Percentiles rank a stretch among this genome's conserved stretches.
Evolutionary conservation across 2,888 invertebrate species (phyloP).

Genomic region (Acronicta aceris): DNA sequence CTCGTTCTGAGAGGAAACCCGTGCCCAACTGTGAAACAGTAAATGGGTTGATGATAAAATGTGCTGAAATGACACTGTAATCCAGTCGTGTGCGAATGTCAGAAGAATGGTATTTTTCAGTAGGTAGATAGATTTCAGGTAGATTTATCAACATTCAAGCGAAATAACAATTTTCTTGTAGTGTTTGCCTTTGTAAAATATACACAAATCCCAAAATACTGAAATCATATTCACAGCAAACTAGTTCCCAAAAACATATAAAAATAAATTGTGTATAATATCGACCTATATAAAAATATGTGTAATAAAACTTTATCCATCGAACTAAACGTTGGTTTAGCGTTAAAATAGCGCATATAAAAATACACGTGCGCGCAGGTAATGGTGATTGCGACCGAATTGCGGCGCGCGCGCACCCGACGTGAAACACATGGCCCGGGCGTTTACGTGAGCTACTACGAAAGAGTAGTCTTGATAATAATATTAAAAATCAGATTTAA

Average conservation of each 20-base stretch:
- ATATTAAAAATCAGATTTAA: background rate
- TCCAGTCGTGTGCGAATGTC: too few species aligned
- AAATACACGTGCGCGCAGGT: conserved; percentile 80
- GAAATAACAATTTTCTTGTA: too few species aligned
- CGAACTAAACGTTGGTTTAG: conserved; percentile 57
- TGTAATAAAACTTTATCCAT: conserved; percentile 67
- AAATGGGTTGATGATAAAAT: too few species aligned
- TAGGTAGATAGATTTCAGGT: too few species aligned
- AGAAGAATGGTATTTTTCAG: too few species aligned
- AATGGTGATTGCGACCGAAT: conserved; percentile 81
- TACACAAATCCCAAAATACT: conserved; percentile 21
- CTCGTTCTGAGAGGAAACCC: too few species aligned
- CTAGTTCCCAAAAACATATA: conserved; percentile 45
- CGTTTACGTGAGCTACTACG: conserved; percentile 60
- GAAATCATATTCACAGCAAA: conserved; percentile 23
- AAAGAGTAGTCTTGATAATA: conserved; percentile 61
- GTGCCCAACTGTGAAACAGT: too few species aligned
- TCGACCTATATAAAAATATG: conserved; percentile 55
- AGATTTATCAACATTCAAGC: too few species aligned
- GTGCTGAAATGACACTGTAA: too few species aligned
- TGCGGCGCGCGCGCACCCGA: conserved; percentile 78
- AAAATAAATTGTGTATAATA: conserved; percentile 45
- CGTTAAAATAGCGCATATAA: conserved; percentile 75
- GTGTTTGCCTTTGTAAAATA: conserved; percentile 7
- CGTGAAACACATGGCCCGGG: conserved; percentile 80